Base-by-base conservation (phyloP, 2,113 vertebrate genomes). In the Lepus timidus region DNA sequence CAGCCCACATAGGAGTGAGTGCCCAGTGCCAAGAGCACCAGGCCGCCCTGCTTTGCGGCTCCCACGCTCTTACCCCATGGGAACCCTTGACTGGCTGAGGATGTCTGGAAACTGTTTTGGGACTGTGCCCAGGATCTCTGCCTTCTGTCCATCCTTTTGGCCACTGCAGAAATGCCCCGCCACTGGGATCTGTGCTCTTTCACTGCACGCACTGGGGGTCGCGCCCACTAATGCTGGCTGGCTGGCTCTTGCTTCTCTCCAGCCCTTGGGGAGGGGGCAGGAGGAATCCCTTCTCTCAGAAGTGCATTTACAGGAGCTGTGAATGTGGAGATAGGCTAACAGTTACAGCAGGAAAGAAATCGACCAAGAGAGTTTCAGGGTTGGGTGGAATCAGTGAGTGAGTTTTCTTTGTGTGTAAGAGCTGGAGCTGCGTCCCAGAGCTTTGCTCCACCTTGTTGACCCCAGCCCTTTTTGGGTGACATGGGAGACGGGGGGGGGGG, bases 101-200 rank as follows among this genome's bases (percentile, higher is more conserved):
- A 85, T 90, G 82, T 95, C 92, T 97, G 88, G 85, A 73, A 95
- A 85, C 95, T 95, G 79, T 96, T 96, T 94, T 85, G 95, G 73
- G 92, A 52, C 64, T 12, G 17, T 79, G 90, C 73, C 94, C 84
- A 68, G 93, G 89, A 93, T 91, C 86, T 93, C 76, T 93, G 93
- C 93, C 93, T 94, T 85, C 81, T 88, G 58, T 67, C 52, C 93
- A 49, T 93, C 85, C 74, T 82, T 70, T 80, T 78, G 93, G 75
- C 85, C 70, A 67, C 36, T 73, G 83, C 64, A 67, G 70, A 92
- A 96, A 84, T 84, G 65, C 58, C 80, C 76, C 65, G 39, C 67
- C 71, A 20, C 64, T 29, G n/a, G 51, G 64, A 71, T 81, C 62
- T 85, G 6, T 20, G 86, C n/a, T 67, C 64, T 82, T 67, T 9